Evolutionary conservation across 2,888 invertebrate species (phyloP), one percentile per base, ranked within the genome.

Genomic region (Eupeodes luniger): DNA sequence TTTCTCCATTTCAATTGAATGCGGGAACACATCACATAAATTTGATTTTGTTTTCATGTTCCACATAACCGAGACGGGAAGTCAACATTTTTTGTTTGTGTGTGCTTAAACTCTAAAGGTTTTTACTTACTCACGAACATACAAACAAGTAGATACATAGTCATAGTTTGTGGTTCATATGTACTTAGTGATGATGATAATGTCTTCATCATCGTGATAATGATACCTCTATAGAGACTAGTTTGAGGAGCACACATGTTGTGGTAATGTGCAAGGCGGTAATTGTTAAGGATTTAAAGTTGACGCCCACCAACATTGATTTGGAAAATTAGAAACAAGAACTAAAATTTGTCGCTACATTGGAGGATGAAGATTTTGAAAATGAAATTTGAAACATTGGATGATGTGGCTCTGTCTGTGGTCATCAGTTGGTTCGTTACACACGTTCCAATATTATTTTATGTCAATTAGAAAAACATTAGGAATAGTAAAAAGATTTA

Each of bases 1-100:
- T 87, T 87, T 66, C 86, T 67, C 16, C 55, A 59, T 66, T 87
- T 87, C 79, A 34, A 76, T 77, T 74, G 86, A 76, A 79, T 40
- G 53, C 81, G 77, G 85, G 61, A 77, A 59, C 47, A 57, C 49
- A 40, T 49, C 36, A 74, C 64, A 66, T 57, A 55, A 14, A 49
- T n/a, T 67, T 64, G 36, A 9, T 27, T 57, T 59, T 44, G 34
- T 59, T 59, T 77, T 69, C 53, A 36, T 70, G 70, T 70, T 70
- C 44, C 44, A 70, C 34, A 66, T 74, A 36, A 57, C 16, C 11
- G 44, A 62, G 75, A 87, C 86, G 86, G 86, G 86, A 87, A 87
- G 86, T 83, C 16, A 59, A 47, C 12, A 40, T 53, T 55, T 69
- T 69, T 55, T 55, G 10, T 36, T 3, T 80, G 14, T 81, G 74